Conservation (phyloP, 2,113 vertebrate species). For the Callaeas wilsoni region DNA sequence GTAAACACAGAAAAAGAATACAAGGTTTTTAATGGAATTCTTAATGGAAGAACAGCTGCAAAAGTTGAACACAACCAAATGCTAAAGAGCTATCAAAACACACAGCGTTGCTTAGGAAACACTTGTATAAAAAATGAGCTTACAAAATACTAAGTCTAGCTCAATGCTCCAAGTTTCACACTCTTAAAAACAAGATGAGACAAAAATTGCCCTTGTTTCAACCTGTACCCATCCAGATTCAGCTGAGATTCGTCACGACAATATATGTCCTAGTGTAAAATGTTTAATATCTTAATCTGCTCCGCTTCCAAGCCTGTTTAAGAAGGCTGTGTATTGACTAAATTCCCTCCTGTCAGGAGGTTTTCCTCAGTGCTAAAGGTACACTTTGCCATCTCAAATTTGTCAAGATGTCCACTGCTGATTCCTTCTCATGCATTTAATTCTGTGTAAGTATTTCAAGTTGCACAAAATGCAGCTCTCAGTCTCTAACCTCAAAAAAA, state of each 20-base stretch:
- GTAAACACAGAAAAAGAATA: neutral
- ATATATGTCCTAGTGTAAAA: neutral
- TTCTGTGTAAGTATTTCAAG: neutral
- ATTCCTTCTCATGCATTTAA: neutral
- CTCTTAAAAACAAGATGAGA: neutral
- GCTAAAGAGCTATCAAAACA: neutral
- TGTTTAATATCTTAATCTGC: neutral
- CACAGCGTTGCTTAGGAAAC: neutral
- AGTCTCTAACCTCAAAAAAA: neutral
- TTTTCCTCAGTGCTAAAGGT: neutral
- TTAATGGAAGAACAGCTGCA: neutral
- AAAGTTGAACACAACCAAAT: neutral
- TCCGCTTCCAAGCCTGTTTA: neutral
- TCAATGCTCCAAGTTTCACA: neutral
- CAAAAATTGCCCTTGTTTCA: neutral
- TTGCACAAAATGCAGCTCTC: neutral
- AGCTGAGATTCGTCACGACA: neutral
- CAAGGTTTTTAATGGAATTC: neutral
- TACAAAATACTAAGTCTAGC: neutral
- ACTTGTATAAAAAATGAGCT: neutral
- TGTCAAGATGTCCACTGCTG: neutral
- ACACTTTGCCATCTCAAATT: neutral
- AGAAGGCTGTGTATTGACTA: neutral
- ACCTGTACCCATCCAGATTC: neutral
- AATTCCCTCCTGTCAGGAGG: neutral